Conservation (phyloP, 2,797 vertebrate genomes). For the Pseudochirops corinnae region DNA sequence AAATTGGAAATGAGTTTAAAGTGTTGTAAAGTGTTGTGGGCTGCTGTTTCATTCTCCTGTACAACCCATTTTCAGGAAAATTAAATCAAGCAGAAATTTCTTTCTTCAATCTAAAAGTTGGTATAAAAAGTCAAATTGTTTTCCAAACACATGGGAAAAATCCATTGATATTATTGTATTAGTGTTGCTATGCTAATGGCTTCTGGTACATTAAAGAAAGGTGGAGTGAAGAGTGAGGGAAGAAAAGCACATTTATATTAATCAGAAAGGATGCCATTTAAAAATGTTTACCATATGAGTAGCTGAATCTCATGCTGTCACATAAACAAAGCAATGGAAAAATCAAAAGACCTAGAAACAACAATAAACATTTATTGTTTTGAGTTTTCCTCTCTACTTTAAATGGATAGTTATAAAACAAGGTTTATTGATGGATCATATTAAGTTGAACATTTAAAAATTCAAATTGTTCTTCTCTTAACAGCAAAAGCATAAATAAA, state of each 20-base stretch:
- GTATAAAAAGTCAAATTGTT: background rate
- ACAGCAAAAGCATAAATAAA: background rate
- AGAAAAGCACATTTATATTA: conserved; percentile 7
- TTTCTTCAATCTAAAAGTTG: background rate
- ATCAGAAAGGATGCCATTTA: background rate
- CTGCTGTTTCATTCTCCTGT: background rate
- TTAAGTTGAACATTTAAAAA: conserved; percentile 19
- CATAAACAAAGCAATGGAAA: background rate
- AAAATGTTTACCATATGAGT: conserved; percentile 9
- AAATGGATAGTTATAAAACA: background rate
- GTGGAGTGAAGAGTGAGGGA: background rate
- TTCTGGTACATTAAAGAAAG: conserved; percentile 25
- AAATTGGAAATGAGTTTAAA: background rate
- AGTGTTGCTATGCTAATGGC: background rate
- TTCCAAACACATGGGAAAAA: background rate
- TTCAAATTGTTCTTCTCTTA: background rate
- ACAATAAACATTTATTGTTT: conserved; percentile 19
- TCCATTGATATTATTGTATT: background rate
- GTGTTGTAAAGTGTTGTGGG: background rate
- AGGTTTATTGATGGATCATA: background rate
- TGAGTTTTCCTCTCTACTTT: background rate
- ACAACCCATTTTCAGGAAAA: background rate
- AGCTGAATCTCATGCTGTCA: background rate
- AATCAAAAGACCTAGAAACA: conserved; percentile 13
- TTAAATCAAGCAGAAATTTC: conserved; percentile 14